phyloP scores from a whole-genome alignment of 2,797 vertebrate genomes.

The Parauchenoglanis punctatus region DNA sequence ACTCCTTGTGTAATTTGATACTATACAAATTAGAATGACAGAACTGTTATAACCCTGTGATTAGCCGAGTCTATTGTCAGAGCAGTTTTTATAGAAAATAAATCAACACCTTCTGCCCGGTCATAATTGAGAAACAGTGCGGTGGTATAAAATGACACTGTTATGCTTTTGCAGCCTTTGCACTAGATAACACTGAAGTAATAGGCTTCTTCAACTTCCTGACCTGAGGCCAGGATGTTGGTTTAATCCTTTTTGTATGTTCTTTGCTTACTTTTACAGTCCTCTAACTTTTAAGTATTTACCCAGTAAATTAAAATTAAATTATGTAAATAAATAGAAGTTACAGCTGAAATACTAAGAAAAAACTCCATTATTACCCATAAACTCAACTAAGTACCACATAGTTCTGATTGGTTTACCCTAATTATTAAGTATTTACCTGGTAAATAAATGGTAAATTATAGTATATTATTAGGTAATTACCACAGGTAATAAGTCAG shows the following conservation, averaged over 20 bases:
- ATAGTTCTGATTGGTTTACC: too few relatives aligned
- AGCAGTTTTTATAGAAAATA: background rate
- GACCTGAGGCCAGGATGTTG: background rate
- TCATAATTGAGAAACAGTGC: background rate
- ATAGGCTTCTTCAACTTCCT: background rate
- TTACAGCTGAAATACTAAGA: too few relatives aligned
- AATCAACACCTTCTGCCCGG: background rate
- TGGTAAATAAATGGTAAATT: too few relatives aligned
- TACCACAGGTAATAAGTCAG: too few relatives aligned
- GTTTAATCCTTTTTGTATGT: background rate
- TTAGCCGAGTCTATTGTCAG: background rate
- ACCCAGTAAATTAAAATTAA: too few relatives aligned
- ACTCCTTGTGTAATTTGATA: background rate
- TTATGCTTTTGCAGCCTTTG: slow-evolving; percentile 6
- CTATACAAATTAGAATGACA: background rate
- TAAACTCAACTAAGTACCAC: too few relatives aligned
- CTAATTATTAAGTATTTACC: too few relatives aligned
- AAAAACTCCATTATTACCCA: too few relatives aligned
- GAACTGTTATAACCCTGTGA: background rate
- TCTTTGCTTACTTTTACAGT: too few relatives aligned
- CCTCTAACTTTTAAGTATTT: too few relatives aligned
- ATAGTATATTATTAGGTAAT: too few relatives aligned
- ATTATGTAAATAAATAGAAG: too few relatives aligned
- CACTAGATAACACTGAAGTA: background rate
- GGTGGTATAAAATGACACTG: background rate